phyloP scores from a whole-genome alignment of 2,888 invertebrate species.

The Synergus umbraculus region DNA sequence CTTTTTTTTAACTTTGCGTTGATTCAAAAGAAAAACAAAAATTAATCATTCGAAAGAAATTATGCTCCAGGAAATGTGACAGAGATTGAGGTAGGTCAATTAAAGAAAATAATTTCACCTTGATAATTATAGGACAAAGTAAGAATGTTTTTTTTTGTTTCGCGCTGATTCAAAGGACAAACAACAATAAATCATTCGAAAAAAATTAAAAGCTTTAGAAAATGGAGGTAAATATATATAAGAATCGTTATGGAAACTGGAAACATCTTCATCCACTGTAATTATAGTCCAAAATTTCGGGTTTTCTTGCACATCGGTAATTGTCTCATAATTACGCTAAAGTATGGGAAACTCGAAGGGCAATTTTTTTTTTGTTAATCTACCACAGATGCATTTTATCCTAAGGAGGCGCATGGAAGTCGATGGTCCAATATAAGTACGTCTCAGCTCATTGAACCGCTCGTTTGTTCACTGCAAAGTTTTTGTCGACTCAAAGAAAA shows the following conservation, averaged over 20 bases:
- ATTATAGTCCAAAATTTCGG: neutral
- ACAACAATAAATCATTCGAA: slow-evolving; percentile 65
- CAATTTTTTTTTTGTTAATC: no score
- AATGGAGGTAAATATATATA: neutral
- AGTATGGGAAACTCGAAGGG: no score
- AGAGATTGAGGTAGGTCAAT: neutral
- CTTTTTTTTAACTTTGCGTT: neutral
- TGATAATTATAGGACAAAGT: neutral
- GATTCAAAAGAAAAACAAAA: slow-evolving; percentile 44
- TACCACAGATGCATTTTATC: neutral
- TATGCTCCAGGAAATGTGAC: neutral
- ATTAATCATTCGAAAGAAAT: slow-evolving; percentile 68
- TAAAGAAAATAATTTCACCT: neutral
- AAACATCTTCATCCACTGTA: neutral
- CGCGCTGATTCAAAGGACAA: neutral
- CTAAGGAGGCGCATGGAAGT: neutral
- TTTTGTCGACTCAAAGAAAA: slow-evolving; percentile 30
- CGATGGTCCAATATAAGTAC: neutral
- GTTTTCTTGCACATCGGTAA: no score
- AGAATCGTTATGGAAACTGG: neutral
- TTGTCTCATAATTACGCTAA: no score
- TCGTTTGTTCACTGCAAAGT: slow-evolving; percentile 22
- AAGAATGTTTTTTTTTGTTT: neutral
- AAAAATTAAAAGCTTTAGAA: neutral
- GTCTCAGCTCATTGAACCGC: neutral